Evolutionary conservation across 2,113 vertebrate genomes (phyloP).

Genomic region (Pachyramphus minor): DNA sequence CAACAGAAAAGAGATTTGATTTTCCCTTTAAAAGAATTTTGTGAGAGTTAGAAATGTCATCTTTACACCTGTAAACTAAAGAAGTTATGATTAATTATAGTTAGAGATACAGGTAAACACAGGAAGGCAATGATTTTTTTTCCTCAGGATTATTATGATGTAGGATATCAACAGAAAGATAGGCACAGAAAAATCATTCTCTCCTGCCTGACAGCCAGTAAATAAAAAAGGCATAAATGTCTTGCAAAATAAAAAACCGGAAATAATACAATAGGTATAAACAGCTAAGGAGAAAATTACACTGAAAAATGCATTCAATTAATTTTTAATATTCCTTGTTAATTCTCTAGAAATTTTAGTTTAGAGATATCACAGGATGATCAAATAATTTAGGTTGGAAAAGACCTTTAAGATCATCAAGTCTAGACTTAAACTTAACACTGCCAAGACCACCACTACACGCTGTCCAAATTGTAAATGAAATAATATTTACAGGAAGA

Average conservation of each 20-base stretch:
- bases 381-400: not conserved
- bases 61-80: not conserved
- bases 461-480: fast-evolving
- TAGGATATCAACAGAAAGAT: not conserved
- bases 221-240: not conserved
- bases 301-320: fast-evolving
- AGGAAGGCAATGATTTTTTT: not conserved
- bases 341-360: not conserved
- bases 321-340: too few species aligned
- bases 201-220: fast-evolving
- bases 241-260: not conserved
- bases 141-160: not conserved
- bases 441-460: fast-evolving
- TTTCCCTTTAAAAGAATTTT: not conserved
- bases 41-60: not conserved
- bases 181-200: not conserved
- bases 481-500: not conserved
- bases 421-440: fast-evolving
- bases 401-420: fast-evolving
- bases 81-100: fast-evolving
- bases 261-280: not conserved
- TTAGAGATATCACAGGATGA: not conserved
- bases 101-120: not conserved
- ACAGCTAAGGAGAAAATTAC: not conserved
- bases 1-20: fast-evolving